Evolutionary conservation across 2,888 invertebrate species (phyloP).

Genomic region (Campoplex capitator): DNA sequence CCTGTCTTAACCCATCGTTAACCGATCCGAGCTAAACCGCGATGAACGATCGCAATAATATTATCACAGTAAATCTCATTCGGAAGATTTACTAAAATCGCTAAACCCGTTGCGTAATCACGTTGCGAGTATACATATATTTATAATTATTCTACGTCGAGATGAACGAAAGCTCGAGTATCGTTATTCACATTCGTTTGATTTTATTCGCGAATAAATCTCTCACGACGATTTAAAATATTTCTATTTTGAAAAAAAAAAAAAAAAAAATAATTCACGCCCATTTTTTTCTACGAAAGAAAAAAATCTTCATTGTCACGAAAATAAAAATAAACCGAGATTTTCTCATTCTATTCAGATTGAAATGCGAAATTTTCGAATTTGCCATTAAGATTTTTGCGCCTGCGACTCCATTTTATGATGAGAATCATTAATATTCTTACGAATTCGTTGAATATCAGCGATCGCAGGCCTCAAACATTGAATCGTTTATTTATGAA

Average conservation of each 20-base stretch:
- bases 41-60: constrained; percentile 43
- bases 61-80: constrained; percentile 47
- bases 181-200: background rate
- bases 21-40: background rate
- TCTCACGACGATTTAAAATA: background rate
- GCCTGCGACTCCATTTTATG: no score
- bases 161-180: background rate
- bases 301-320: background rate
- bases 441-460: no score
- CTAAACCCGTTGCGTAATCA: background rate
- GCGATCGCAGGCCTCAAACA: background rate
- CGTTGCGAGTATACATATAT: background rate
- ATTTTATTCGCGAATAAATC: no score
- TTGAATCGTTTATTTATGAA: background rate
- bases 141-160: background rate
- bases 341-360: background rate
- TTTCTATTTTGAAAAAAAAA: background rate
- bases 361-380: no score
- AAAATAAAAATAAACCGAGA: no score
- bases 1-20: background rate
- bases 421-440: no score
- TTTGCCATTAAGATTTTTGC: no score
- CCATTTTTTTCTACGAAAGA: background rate
- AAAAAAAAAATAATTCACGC: background rate
- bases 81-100: background rate